Evolutionary conservation across 2,888 invertebrate genomes (phyloP).

Genomic region (Nemoura dubitans): DNA sequence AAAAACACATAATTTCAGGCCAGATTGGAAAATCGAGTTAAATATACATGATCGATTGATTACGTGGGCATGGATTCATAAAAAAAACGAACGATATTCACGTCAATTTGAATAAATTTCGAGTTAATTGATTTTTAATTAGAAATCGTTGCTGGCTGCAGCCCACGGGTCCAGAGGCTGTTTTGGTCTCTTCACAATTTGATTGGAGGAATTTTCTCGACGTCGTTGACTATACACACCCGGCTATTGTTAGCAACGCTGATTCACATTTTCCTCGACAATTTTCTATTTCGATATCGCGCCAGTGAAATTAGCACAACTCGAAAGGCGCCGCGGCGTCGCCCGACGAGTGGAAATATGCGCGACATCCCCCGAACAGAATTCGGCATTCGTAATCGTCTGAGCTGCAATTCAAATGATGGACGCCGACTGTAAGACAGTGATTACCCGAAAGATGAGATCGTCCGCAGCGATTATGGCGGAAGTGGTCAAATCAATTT

Average conservation of each 20-base stretch:
- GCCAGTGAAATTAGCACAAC: neutral
- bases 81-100: slow-evolving; percentile 3
- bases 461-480: neutral
- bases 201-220: neutral
- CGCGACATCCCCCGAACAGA: too few relatives aligned
- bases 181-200: neutral
- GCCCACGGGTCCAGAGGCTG: neutral
- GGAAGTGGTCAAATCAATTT: neutral
- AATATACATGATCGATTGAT: slow-evolving; percentile 3
- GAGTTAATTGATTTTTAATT: slow-evolving; percentile 12
- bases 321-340: neutral
- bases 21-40: neutral
- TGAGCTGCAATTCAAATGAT: neutral
- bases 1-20: neutral
- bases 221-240: neutral
- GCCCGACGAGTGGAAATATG: neutral
- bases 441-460: neutral
- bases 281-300: neutral
- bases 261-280: neutral
- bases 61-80: neutral
- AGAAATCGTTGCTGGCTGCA: neutral
- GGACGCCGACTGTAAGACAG: neutral
- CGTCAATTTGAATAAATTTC: slow-evolving; percentile 1
- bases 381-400: neutral
- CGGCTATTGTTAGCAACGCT: neutral